phyloP scores from a whole-genome alignment of 2,113 vertebrate species.

The Sakesphorus luctuosus region DNA sequence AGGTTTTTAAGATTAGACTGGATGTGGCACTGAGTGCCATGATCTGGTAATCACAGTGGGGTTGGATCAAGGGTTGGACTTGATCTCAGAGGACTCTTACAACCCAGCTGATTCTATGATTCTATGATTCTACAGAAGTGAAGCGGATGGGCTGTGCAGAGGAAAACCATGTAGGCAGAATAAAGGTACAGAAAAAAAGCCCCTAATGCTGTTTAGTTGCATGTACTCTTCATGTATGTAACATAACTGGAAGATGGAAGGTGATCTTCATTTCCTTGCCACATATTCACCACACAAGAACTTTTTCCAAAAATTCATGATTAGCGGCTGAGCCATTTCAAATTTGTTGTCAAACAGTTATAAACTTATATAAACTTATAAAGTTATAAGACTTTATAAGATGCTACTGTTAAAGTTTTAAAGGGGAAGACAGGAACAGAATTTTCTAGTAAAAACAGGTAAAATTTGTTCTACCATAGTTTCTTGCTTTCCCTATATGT shows the following conservation, averaged over 20 bases:
- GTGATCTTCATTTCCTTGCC: not conserved
- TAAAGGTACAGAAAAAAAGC: not conserved
- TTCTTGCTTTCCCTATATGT: not conserved
- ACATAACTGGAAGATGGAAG: not conserved
- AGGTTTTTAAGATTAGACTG: too few species aligned
- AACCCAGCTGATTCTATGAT: too few species aligned
- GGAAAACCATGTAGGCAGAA: not conserved
- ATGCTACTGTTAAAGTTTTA: not conserved
- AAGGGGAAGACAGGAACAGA: not conserved
- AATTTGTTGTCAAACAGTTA: not conserved
- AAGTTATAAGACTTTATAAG: not conserved
- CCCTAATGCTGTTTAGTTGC: not conserved
- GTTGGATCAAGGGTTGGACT: too few species aligned
- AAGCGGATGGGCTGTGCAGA: not conserved
- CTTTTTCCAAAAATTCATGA: not conserved
- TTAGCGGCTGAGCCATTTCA: not conserved
- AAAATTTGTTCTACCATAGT: not conserved
- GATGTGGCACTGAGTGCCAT: too few species aligned
- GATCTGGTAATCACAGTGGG: too few species aligned
- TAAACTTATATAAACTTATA: too few species aligned
- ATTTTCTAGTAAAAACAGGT: not conserved
- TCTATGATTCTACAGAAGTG: not conserved
- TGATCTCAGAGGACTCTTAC: too few species aligned
- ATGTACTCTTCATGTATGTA: accelerated
- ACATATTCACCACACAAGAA: not conserved